A percentile compares a stretch with the other conserved stretches of the same genome.
These are phyloP conservation scores for Dasyornis broadbenti DNA, from an alignment of 2,113 vertebrate genomes.

Conservation along the genomic window DNA sequence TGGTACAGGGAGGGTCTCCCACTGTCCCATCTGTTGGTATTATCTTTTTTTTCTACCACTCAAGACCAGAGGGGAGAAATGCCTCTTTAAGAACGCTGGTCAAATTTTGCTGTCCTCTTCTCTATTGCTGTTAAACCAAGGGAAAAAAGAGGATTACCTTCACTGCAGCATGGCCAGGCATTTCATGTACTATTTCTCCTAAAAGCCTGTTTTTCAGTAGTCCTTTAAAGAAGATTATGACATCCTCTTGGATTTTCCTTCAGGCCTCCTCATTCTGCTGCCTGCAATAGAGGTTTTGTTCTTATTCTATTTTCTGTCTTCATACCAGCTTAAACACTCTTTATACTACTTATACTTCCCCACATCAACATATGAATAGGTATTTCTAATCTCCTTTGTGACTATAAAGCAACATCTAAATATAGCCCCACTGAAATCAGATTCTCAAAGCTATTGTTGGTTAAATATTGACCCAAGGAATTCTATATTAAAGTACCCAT, in stretches of 20 bases:
- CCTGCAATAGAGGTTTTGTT: neutral
- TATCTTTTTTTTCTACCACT: fast-evolving
- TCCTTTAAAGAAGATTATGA: neutral
- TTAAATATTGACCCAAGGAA: neutral
- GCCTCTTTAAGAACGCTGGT: neutral
- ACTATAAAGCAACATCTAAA: neutral
- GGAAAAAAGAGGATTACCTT: neutral
- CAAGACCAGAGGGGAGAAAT: neutral
- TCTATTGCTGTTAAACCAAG: neutral
- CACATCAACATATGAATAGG: neutral
- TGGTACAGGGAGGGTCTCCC: neutral
- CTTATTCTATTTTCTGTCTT: neutral
- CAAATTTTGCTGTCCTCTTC: neutral
- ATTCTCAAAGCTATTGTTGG: neutral
- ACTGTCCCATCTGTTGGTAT: fast-evolving
- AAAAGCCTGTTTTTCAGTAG: neutral
- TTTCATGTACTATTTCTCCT: neutral
- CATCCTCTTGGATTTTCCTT: neutral
- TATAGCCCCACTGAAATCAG: neutral
- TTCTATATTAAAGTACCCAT: neutral
- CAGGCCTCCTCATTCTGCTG: neutral
- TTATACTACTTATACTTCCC: neutral
- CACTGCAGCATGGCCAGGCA: neutral
- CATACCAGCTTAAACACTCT: neutral
- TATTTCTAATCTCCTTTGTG: neutral